phyloP scores from a whole-genome alignment of 2,797 vertebrate genomes.

The Pangasius macronema region DNA sequence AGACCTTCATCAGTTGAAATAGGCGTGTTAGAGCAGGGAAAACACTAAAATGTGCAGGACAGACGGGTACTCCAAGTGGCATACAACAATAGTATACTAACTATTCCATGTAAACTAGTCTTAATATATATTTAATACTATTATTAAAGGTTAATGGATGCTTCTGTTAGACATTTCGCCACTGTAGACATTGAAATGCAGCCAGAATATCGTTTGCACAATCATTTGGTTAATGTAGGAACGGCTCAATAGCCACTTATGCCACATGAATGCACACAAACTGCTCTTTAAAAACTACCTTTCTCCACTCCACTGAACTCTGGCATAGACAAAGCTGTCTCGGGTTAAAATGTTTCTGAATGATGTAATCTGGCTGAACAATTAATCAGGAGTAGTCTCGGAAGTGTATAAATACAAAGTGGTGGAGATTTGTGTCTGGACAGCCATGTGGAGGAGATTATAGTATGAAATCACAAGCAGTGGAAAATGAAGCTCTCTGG shows the following conservation, averaged over 20 bases:
- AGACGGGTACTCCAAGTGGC: background rate
- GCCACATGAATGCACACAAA: conserved; percentile 35
- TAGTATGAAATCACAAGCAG: background rate
- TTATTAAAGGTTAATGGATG: background rate
- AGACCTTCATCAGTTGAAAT: background rate
- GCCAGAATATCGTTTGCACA: conserved; percentile 3
- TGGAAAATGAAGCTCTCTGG: background rate
- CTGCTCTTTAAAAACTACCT: conserved; percentile 19
- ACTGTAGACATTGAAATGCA: conserved; percentile 9
- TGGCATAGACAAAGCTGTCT: conserved; percentile 5
- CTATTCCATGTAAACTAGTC: background rate
- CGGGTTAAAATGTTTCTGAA: background rate
- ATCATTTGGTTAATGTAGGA: conserved; percentile 8
- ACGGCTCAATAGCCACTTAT: conserved; percentile 10
- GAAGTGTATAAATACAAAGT: background rate
- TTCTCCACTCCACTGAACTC: conserved; percentile 52
- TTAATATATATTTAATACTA: background rate
- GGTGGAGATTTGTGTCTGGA: conserved; percentile 1
- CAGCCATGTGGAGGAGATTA: conserved; percentile 1
- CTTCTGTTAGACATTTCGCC: background rate
- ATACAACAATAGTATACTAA: background rate
- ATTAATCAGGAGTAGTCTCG: background rate
- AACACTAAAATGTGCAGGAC: background rate
- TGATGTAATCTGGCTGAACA: conserved; percentile 1
- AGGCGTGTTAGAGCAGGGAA: background rate